Base-by-base conservation (phyloP, 2,888 invertebrate species). In the Sisyra terminalis region DNA sequence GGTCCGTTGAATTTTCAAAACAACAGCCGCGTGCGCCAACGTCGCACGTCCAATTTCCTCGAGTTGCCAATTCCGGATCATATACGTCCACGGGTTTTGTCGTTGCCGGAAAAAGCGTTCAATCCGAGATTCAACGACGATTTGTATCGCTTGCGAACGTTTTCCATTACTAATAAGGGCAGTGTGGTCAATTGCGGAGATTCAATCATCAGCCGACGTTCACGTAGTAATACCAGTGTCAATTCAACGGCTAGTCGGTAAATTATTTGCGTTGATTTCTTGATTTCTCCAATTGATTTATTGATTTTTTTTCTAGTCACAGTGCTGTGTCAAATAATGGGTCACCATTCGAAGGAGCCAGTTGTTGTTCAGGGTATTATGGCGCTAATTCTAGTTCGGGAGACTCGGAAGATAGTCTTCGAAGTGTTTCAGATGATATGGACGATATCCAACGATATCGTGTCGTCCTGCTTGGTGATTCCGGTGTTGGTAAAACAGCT, bases 401-500 rank as follows among this genome's bases (percentile, higher is more conserved):
- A 34, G 78, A 75, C 13, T 81, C 82, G 0, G 59, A 55, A 10
- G 60, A 60, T 40, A 60, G 63, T 43, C 55, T 56, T 5, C 59
- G 61, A 39, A 61, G 43, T 16, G 16, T 30, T 9, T 18, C 34
- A 8, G 81, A 77, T 10, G 83, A 79, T 46, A 75, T 75, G 24
- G 75, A 77, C 29, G 79, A 78, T 66, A 67, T 72, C 47, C 70
- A 75, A 2, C 81, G 84, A 53, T 80, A 85, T 60, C 70, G 86
- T n/a, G 83, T 89, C 46, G 83, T 87, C 8, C 68, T 89, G 57
- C 65, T 88, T 3, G 88, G 81, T 1, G 85, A 86, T 52, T 76
- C 86, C 0, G 87, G 87, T 0, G 89, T 89, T 11, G 92, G 93
- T 2, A 93, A 92, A 64, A 85, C 88, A 0, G 86, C 90, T 2